Percentiles rank a stretch among this genome's conserved stretches.
phyloP scores from a whole-genome alignment of 2,797 vertebrate genomes.

The Acomys russatus region DNA sequence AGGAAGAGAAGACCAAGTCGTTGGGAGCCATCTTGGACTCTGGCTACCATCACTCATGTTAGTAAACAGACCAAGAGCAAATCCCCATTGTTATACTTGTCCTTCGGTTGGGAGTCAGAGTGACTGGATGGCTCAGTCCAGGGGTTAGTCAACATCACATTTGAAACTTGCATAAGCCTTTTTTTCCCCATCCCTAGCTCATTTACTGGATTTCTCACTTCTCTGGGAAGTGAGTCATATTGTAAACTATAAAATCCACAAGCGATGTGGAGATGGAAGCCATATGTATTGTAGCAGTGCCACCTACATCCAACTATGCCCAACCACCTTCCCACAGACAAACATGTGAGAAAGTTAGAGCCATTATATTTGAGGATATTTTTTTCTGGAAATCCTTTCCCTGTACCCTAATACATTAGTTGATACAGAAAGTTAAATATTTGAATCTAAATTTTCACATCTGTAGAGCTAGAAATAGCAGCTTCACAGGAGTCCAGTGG shows the following conservation, averaged over 20 bases:
- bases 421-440: constrained; percentile 26
- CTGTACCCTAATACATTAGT: not conserved
- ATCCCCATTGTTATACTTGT: not conserved
- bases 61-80: rapidly evolving
- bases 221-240: not conserved
- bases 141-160: not conserved
- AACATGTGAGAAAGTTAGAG: not conserved
- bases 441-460: constrained; percentile 41
- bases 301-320: too few species aligned
- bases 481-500: not conserved
- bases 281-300: not conserved
- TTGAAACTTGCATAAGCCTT: not conserved
- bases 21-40: not conserved
- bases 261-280: not conserved
- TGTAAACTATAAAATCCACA: not conserved
- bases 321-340: not conserved
- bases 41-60: not conserved
- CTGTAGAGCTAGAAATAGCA: constrained; percentile 58
- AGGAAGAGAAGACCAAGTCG: not conserved
- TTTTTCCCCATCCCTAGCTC: not conserved
- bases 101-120: not conserved
- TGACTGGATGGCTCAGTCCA: not conserved
- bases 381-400: not conserved
- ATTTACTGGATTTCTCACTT: not conserved
- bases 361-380: not conserved